Evolutionary conservation across 2,888 invertebrate genomes (phyloP), one percentile per base, ranked within the genome.

Genomic region (Loripinus fragilis): DNA sequence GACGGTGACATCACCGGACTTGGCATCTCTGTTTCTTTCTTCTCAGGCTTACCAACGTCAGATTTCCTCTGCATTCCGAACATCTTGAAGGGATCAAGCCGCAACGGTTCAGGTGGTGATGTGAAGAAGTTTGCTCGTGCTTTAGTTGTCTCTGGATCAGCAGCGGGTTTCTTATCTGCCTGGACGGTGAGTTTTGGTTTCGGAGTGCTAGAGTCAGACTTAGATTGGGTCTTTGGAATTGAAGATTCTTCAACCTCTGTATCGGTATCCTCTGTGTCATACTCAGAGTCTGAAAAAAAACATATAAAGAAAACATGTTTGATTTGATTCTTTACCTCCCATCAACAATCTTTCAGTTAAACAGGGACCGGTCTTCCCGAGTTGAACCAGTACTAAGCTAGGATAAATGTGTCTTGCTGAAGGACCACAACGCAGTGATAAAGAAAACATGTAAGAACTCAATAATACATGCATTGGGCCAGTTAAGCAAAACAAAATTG

Each of bases 51-150:
- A 60, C 60, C 60, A 15, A 60, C 5, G 15, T 41, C 67, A 28
- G 41, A 42, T 72, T 80, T 84, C 30, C 81, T 66, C 0, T 52
- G 81, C 84, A 84, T 81, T 33, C 90, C 91, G 76, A 92, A 91
- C 89, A 92, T 91, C 42, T 89, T 88, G 77, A 86, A 88, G 10
- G 92, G 90, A 75, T 93, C 91, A 10, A 93, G 88, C 71, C 92
- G 82, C 12, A 93, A 89, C n/a, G 91, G 90, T 72, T 91, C 91
- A 0, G 92, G 86, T 15, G 91, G 90, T 0, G 91, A 88, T 15
- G 88, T 89, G 83, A 93, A 93, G 86, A 93, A 93, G 66, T 91
- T 88, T 68, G 91, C 90, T n/a, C 91, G 79, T 17, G 89, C 90
- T n/a, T 85, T 78, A 50, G 82, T 81, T 48, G 88, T 77, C 20